These are phyloP conservation scores for Galbula dea DNA, from an alignment of 2,113 vertebrate species.

Conservation along the genomic window DNA sequence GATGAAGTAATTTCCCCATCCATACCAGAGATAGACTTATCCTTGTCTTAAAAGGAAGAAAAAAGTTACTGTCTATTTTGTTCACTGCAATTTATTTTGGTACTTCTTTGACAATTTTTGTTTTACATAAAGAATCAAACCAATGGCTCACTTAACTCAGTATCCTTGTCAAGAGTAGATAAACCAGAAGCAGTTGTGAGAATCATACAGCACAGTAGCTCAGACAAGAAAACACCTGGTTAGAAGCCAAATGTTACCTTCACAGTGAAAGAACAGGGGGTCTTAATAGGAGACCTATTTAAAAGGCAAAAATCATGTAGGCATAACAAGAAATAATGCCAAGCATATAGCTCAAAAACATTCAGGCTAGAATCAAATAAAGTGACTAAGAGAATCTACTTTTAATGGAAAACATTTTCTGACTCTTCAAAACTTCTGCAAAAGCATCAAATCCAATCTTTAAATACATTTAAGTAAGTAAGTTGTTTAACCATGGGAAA, in stretches of 20 bases:
- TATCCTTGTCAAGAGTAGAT: background rate
- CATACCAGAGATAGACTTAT: background rate
- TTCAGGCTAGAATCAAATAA: background rate
- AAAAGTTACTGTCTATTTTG: accelerated
- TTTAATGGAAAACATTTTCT: background rate
- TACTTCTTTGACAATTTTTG: background rate
- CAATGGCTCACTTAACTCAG: background rate
- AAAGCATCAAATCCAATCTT: background rate
- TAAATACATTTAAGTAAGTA: background rate
- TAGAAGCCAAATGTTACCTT: background rate
- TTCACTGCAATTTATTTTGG: background rate
- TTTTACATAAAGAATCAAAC: background rate
- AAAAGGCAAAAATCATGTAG: background rate
- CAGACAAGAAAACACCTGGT: background rate
- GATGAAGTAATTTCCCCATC: background rate
- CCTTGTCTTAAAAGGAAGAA: background rate
- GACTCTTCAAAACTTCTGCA: background rate
- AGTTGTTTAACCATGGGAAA: background rate
- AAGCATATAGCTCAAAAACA: background rate
- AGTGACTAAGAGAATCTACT: background rate
- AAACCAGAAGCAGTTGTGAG: background rate
- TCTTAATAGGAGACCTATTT: background rate
- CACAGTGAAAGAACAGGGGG: background rate
- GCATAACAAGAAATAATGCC: background rate
- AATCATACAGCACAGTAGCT: background rate